phyloP scores from a whole-genome alignment of 1,140 invertebrate species.

The Mya arenaria region DNA sequence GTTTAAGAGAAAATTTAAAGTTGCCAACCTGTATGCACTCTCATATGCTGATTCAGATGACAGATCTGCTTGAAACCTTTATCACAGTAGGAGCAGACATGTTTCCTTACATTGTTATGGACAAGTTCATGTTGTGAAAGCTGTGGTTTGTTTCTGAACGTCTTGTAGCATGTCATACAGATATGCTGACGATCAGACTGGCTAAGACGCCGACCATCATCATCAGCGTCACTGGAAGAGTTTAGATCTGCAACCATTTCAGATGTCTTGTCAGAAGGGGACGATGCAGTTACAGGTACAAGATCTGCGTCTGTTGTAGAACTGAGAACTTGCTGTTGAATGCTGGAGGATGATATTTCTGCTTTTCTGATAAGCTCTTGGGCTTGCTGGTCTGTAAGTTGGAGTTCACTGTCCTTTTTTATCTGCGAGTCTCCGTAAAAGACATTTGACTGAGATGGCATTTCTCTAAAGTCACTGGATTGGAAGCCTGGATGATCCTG shows the following conservation, averaged over 20 bases:
- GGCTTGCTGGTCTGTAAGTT: constrained; percentile 8
- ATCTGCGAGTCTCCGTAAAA: constrained; percentile 30
- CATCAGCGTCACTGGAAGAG: not conserved
- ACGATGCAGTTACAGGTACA: not conserved
- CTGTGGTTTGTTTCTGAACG: constrained; percentile 97
- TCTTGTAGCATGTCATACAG: constrained; percentile 75
- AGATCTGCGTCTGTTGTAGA: not conserved
- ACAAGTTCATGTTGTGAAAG: constrained; percentile 96
- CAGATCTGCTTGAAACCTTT: constrained; percentile 99
- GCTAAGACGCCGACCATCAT: not conserved
- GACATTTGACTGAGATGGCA: not conserved
- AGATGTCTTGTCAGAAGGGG: not conserved
- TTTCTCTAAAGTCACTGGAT: not conserved
- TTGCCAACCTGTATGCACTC: constrained; percentile 96
- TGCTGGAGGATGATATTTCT: not conserved
- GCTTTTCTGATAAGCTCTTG: not conserved
- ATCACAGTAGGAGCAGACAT: constrained; percentile 95
- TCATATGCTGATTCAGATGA: constrained; percentile 98
- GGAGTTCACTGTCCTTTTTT: constrained; percentile 45
- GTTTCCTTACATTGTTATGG: constrained; percentile 88
- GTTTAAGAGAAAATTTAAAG: too few species aligned
- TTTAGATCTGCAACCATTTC: not conserved
- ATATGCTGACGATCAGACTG: constrained; percentile 42
- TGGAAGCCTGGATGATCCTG: not conserved
- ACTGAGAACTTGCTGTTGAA: not conserved